Conservation (phyloP, 2,888 invertebrate genomes). For the Lacanobia oleracea region DNA sequence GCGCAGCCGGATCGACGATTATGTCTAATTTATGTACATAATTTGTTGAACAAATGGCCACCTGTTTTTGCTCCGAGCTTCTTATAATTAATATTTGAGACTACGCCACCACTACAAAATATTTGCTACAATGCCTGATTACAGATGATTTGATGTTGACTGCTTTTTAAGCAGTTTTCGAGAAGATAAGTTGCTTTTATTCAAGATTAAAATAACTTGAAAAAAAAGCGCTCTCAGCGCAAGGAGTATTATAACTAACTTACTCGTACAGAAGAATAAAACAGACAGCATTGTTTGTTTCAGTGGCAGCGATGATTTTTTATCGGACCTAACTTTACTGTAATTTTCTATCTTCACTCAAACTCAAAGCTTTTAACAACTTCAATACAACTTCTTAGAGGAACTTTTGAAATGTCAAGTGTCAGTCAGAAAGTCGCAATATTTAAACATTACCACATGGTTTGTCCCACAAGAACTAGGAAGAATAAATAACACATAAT, state of each 20-base stretch:
- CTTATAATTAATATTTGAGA: conserved; percentile 71
- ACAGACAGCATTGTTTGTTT: neutral
- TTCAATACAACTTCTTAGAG: neutral
- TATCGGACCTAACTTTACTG: too few relatives aligned
- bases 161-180: conserved; percentile 2
- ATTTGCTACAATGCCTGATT: conserved; percentile 51
- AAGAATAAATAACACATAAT: conserved; percentile 31
- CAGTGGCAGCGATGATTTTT: neutral
- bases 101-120: conserved; percentile 43
- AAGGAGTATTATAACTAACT: neutral
- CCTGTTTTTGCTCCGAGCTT: conserved; percentile 68
- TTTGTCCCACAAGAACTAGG: neutral
- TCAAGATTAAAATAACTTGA: too few relatives aligned
- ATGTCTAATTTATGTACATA: conserved; percentile 78
- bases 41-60: conserved; percentile 71
- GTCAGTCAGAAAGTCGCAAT: neutral
- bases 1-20: conserved; percentile 70
- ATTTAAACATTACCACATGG: too few relatives aligned
- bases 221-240: neutral
- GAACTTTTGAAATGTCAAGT: neutral
- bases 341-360: too few relatives aligned
- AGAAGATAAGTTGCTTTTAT: too few relatives aligned
- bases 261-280: neutral
- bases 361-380: too few relatives aligned
- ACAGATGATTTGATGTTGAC: conserved; percentile 23